These are phyloP conservation scores for Philereme transversata DNA, from an alignment of 2,888 invertebrate genomes.

Conservation along the genomic window DNA sequence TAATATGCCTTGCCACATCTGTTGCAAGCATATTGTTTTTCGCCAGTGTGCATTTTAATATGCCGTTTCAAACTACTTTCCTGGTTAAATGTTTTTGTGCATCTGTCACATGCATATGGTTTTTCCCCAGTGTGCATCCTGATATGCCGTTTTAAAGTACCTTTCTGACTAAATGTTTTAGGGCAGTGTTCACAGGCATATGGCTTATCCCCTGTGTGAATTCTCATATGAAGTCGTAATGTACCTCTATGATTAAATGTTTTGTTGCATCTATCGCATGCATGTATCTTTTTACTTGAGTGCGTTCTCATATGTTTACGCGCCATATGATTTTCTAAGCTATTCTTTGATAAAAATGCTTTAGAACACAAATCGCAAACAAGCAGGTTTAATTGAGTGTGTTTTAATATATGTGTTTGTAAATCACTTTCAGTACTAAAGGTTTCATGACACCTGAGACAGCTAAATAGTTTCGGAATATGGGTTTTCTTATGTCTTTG, in stretches of 20 bases:
- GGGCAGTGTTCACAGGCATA: slow-evolving; percentile 32
- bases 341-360: slow-evolving; percentile 25
- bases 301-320: slow-evolving; percentile 23
- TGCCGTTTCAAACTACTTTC: slow-evolving; percentile 26
- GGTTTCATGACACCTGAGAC: slow-evolving; percentile 10
- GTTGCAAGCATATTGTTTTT: slow-evolving; percentile 20
- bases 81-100: slow-evolving; percentile 28
- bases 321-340: slow-evolving; percentile 23
- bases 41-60: slow-evolving; percentile 27
- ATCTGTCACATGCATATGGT: slow-evolving; percentile 30
- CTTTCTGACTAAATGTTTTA: slow-evolving; percentile 27
- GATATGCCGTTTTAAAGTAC: slow-evolving; percentile 25
- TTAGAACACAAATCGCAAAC: slow-evolving; percentile 23
- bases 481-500: slow-evolving; percentile 10
- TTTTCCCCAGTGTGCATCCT: slow-evolving; percentile 32
- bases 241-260: slow-evolving; percentile 26
- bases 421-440: slow-evolving; percentile 12
- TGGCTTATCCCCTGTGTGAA: slow-evolving; percentile 30
- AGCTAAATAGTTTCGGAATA: slow-evolving; percentile 3
- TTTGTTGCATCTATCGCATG: slow-evolving; percentile 28
- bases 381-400: slow-evolving; percentile 1
- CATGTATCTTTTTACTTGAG: slow-evolving; percentile 6
- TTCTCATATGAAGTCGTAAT: slow-evolving; percentile 30
- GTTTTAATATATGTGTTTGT: slow-evolving; percentile 8
- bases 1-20: slow-evolving; percentile 24